Evolutionary conservation across 2,888 invertebrate genomes (phyloP).

Genomic region (Noctua fimbriata): DNA sequence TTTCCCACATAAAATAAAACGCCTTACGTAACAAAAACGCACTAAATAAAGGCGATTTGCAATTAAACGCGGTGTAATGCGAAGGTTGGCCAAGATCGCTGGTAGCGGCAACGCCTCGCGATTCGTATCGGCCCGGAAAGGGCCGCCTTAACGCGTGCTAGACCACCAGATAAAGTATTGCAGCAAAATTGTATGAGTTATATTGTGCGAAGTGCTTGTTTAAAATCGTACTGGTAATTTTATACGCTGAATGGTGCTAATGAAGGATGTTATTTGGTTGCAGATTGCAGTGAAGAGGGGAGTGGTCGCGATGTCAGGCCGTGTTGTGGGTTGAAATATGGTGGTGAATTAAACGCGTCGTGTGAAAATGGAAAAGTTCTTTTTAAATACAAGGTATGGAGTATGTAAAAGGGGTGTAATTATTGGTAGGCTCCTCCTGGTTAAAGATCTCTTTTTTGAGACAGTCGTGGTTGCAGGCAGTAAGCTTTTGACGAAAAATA

Average conservation of each 20-base stretch:
- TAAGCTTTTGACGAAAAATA: background rate
- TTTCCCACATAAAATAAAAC: conserved; percentile 40
- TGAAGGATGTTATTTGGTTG: conserved; percentile 67
- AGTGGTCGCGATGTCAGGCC: conserved; percentile 60
- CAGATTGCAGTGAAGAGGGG: conserved; percentile 64
- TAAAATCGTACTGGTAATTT: conserved; percentile 80
- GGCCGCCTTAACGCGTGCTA: conserved; percentile 83
- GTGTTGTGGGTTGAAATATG: conserved; percentile 54
- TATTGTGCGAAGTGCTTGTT: conserved; percentile 80
- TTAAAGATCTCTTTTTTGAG: background rate
- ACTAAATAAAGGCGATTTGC: conserved; percentile 81
- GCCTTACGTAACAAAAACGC: conserved; percentile 67
- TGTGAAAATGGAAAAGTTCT: conserved; percentile 53
- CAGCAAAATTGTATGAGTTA: conserved; percentile 81
- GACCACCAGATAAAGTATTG: conserved; percentile 78
- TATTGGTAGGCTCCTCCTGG: background rate
- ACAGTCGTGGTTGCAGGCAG: no score
- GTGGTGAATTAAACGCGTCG: conserved; percentile 52
- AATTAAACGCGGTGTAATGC: conserved; percentile 84
- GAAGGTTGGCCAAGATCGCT: conserved; percentile 79
- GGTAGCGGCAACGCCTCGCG: conserved; percentile 83
- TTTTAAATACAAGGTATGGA: conserved; percentile 32
- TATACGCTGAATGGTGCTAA: conserved; percentile 63
- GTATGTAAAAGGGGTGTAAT: conserved; percentile 26
- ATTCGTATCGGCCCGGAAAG: conserved; percentile 82